Percentiles rank a stretch among this genome's conserved stretches.
Conservation (phyloP, 2,113 vertebrate species). For the Sinocyclocheilus rhinocerous region DNA sequence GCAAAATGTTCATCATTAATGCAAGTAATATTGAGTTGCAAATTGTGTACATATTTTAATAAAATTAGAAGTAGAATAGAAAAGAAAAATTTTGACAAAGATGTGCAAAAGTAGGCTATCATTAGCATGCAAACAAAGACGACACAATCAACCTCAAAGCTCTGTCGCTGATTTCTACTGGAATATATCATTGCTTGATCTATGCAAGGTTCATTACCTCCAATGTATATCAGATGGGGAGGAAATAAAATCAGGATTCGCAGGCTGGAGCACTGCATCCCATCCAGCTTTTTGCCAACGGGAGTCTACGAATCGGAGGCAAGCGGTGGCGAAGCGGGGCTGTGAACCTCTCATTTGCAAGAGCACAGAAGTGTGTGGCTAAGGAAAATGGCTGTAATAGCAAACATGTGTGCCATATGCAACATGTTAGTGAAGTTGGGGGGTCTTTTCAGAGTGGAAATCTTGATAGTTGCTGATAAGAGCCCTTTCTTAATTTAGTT, state of each 20-base stretch:
- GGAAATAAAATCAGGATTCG: slow-evolving; percentile 62
- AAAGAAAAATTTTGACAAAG: background rate
- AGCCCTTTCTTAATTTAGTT: slow-evolving; percentile 46
- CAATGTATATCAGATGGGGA: slow-evolving; percentile 73
- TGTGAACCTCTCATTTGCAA: slow-evolving; percentile 57
- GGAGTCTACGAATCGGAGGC: slow-evolving; percentile 61
- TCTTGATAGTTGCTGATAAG: slow-evolving; percentile 64
- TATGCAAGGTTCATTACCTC: slow-evolving; percentile 62
- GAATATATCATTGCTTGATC: slow-evolving; percentile 52
- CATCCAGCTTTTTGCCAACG: slow-evolving; percentile 11
- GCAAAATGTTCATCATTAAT: background rate
- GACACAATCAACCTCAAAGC: slow-evolving; percentile 52
- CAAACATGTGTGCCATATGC: slow-evolving; percentile 73
- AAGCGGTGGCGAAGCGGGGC: slow-evolving; percentile 61
- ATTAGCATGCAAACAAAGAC: slow-evolving; percentile 49
- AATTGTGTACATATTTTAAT: background rate
- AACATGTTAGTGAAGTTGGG: slow-evolving; percentile 57
- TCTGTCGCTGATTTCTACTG: slow-evolving; percentile 7
- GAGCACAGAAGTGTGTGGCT: slow-evolving; percentile 62
- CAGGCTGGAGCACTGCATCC: slow-evolving; percentile 25
- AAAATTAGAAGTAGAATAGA: background rate
- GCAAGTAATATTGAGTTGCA: background rate
- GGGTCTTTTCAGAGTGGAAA: slow-evolving; percentile 61
- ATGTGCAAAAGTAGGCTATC: slow-evolving; percentile 28
- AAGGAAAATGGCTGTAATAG: slow-evolving; percentile 68